phyloP scores from a whole-genome alignment of 2,113 vertebrate species.

The Motacilla tschutschensis region DNA sequence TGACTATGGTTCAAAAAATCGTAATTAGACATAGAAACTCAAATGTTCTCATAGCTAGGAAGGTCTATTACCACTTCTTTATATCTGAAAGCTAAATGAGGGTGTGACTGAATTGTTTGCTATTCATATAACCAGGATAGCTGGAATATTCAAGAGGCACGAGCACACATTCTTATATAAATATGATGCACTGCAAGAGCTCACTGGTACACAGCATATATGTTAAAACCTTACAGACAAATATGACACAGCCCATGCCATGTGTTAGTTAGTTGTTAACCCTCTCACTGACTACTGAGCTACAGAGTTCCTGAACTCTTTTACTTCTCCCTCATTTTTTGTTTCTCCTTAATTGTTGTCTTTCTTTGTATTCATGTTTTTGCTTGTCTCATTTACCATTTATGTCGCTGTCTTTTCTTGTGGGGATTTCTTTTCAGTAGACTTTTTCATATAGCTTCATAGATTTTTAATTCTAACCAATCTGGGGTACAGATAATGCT shows the following conservation, averaged over 20 bases:
- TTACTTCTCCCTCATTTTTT: neutral
- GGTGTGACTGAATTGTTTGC: neutral
- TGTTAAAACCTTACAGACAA: neutral
- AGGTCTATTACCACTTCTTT: conserved; percentile 49
- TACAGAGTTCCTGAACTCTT: neutral
- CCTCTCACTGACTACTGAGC: neutral
- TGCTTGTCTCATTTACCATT: neutral
- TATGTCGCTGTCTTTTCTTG: neutral
- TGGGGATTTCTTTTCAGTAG: neutral
- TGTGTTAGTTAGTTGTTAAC: neutral
- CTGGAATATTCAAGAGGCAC: neutral
- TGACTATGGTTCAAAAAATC: conserved; percentile 43
- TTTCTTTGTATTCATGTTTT: neutral
- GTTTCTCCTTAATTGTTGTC: neutral
- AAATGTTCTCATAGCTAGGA: conserved; percentile 37
- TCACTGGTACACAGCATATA: neutral
- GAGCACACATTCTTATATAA: neutral
- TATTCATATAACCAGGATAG: neutral
- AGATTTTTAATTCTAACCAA: neutral
- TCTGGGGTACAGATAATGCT: neutral
- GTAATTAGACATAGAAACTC: conserved; percentile 55
- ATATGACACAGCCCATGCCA: neutral
- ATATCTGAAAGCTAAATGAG: conserved; percentile 24
- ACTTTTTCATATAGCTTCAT: neutral
- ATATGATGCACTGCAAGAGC: neutral